Base-by-base conservation (phyloP, 2,888 invertebrate species). In the Campoplex capitator region DNA sequence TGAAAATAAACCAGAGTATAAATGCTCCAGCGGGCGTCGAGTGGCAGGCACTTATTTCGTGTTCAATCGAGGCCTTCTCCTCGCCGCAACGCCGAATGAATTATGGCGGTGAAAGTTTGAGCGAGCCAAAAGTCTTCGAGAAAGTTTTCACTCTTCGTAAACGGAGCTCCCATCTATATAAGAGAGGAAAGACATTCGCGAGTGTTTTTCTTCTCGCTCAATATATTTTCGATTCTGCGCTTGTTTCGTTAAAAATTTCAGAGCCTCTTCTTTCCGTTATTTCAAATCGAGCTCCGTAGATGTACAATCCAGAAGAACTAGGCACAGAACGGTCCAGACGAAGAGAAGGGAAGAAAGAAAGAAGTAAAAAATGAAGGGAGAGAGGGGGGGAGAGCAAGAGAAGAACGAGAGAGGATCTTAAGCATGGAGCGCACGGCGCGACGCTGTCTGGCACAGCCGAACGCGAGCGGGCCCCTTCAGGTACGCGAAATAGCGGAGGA, bases 401-500 rank as follows among this genome's bases (percentile, higher is more conserved):
- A 75, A 75, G 71, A 77, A 84, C 84, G 71, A 85, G 77, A 81
- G 79, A 78, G 71, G 51, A 76, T 76, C 73, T 81, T 86, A 83
- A 76, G 88, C 62, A 83, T 83, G 65, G 65, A 85, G 88, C 80
- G 62, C 77, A 78, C 90, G 93, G 92, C 93, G 93, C 93, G 90
- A 93, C 91, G 93, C 93, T 91, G 93, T 94, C 93, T 94, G 91
- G 91, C 79, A 74, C 88, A 86, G 76, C 62, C 83, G 81, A 74
- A 75, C 83, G 80, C 91, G 90, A 90, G 91, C 90, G 90, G 89
- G 81, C 88, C 85, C 89, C 88, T 88, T 80, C 86, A 81, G 88
- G 86, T 86, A 86, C 32, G 38, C 70, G 58, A 74, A 79, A 76
- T 23, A 32, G 56, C 45, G 23, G 23, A 54, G 48, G 71, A 56